Base-by-base conservation (phyloP, 2,888 invertebrate species). In the Agonopterix arenella region DNA sequence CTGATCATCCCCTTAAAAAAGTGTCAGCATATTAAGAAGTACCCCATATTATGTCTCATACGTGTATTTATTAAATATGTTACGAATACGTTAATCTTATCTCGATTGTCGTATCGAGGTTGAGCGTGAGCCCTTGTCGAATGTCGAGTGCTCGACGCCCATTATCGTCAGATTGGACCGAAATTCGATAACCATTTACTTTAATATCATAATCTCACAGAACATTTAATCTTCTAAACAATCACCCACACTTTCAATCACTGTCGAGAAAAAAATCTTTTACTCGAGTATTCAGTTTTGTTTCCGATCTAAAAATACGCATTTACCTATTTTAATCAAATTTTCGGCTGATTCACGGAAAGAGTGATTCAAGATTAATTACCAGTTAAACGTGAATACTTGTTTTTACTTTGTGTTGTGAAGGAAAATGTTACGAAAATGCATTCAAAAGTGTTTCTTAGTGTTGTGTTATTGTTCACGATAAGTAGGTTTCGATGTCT, bases 141-240 rank as follows among this genome's bases (percentile, higher is more conserved):
- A 46, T 51, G 54, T 59, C 46, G 58, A 68, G 56, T 64, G 60
- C 46, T 46, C 45, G 58, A 61, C 56, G 50, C 38, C 52, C 49
- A 61, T 70, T 73, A 78, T 76, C 72, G 46, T 48, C 49, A 66
- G 67, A 70, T 73, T 67, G 61, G 45, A 45, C 47, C 52, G 52
- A 43, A 69, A 68, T 64, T 70, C 28, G 66, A 72, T 76, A 76
- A 62, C 58, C 55, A 49, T 38, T 76, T 62, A 57, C 55, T 48
- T 38, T 55, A 52, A 36, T 60, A 68, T 61, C 63, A n/a, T n/a
- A n/a, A n/a, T n/a, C n/a, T n/a, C n/a, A n/a, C n/a, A n/a, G n/a
- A n/a, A n/a, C n/a, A n/a, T n/a, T 61, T 65, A 70, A 75, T 70
- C 65, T 60, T 42, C 48, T 18, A 64, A 68, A 66, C 66, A 64